phyloP scores from a whole-genome alignment of 2,888 invertebrate genomes.

The Calliphora vomitoria region DNA sequence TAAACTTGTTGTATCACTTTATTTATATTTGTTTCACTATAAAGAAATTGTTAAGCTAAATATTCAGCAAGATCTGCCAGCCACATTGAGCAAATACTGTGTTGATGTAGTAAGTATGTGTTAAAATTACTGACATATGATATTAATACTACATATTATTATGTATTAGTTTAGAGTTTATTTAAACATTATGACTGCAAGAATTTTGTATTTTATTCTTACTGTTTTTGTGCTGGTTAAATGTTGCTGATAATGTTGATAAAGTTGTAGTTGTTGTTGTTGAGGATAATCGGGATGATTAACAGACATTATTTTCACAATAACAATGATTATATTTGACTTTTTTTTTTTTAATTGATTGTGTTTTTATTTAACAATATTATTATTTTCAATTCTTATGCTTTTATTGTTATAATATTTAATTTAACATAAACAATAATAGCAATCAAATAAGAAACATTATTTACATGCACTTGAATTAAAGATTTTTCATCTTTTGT shows the following conservation, averaged over 20 bases:
- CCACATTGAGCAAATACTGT: too few relatives aligned
- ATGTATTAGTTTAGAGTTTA: too few relatives aligned
- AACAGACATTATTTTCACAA: slow-evolving; percentile 34
- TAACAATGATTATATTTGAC: neutral
- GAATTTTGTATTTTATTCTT: neutral
- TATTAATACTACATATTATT: too few relatives aligned
- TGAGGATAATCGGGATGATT: slow-evolving; percentile 23
- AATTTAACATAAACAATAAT: slow-evolving; percentile 34
- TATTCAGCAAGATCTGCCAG: too few relatives aligned
- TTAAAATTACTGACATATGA: too few relatives aligned
- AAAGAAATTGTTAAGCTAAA: too few relatives aligned
- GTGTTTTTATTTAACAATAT: neutral
- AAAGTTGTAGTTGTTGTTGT: slow-evolving; percentile 39
- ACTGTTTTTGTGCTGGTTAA: slow-evolving; percentile 36
- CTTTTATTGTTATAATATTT: slow-evolving; percentile 10
- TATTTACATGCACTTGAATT: slow-evolving; percentile 29
- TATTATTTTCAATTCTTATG: neutral
- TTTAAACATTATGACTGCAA: too few relatives aligned
- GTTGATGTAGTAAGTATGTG: too few relatives aligned
- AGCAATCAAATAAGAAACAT: slow-evolving; percentile 1
- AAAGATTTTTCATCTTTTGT: slow-evolving; percentile 23
- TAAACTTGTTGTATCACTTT: too few relatives aligned
- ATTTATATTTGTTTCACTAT: too few relatives aligned
- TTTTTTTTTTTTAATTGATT: neutral
- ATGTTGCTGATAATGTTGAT: slow-evolving; percentile 38